Evolutionary conservation across 2,888 invertebrate genomes (phyloP).

Genomic region (Schrankia costaestrigalis): DNA sequence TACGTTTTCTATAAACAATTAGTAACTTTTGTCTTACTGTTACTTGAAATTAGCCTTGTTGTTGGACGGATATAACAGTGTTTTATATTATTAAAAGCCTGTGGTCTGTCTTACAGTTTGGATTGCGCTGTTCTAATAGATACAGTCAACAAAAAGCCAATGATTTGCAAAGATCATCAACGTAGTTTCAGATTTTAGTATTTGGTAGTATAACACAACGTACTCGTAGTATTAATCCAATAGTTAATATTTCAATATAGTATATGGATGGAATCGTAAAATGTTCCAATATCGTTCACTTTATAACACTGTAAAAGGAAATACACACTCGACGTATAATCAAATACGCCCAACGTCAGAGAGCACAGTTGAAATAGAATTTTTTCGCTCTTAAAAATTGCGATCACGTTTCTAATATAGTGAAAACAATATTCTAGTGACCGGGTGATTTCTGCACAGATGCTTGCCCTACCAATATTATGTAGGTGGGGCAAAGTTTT

Average conservation of each 20-base stretch:
- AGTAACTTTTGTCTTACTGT: too few relatives aligned
- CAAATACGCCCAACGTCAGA: slow-evolving; percentile 71
- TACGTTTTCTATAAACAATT: too few relatives aligned
- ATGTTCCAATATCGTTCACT: slow-evolving; percentile 66
- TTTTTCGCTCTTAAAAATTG: slow-evolving; percentile 80
- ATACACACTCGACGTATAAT: slow-evolving; percentile 68
- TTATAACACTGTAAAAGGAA: slow-evolving; percentile 69
- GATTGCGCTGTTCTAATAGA: too few relatives aligned
- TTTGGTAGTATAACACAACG: not conserved
- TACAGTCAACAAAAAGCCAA: too few relatives aligned
- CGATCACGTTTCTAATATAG: slow-evolving; percentile 82
- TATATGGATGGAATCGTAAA: slow-evolving; percentile 67
- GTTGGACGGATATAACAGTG: too few relatives aligned
- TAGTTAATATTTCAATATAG: slow-evolving; percentile 66
- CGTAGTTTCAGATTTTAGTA: too few relatives aligned
- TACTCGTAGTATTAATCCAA: slow-evolving; percentile 45
- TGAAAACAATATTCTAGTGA: slow-evolving; percentile 82
- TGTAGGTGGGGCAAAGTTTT: slow-evolving; percentile 63
- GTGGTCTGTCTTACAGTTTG: too few relatives aligned
- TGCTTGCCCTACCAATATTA: slow-evolving; percentile 73
- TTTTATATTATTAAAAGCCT: too few relatives aligned
- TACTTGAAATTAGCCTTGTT: too few relatives aligned
- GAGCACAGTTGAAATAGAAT: slow-evolving; percentile 70
- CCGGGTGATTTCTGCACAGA: slow-evolving; percentile 79
- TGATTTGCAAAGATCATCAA: too few relatives aligned